phyloP scores from a whole-genome alignment of 2,113 vertebrate species.

The Sterna hirundo region DNA sequence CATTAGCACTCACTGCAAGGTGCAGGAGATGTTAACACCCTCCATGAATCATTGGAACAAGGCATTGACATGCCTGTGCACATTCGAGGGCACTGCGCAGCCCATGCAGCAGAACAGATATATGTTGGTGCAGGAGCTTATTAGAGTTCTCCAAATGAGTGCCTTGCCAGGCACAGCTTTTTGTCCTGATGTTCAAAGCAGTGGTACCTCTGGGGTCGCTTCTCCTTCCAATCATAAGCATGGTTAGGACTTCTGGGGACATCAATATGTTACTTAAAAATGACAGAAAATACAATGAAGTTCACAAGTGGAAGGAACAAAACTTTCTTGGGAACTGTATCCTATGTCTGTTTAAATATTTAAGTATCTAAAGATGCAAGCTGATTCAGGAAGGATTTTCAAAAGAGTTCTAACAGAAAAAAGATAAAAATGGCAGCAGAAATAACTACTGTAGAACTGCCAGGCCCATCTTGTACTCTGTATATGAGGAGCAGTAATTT shows the following conservation, averaged over 20 bases:
- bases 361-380: background rate
- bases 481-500: background rate
- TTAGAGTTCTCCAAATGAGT: background rate
- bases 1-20: background rate
- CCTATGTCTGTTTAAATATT: slow-evolving; percentile 10
- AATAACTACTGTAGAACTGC: background rate
- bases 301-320: background rate
- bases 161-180: background rate
- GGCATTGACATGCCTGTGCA: background rate
- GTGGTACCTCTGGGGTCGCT: background rate
- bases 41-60: background rate
- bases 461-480: background rate
- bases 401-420: background rate
- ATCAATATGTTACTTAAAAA: background rate
- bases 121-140: background rate
- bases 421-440: background rate
- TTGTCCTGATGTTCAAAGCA: background rate
- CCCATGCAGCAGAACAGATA: background rate
- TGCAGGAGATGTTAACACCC: background rate
- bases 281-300: background rate
- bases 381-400: background rate
- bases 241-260: background rate
- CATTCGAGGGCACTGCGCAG: background rate
- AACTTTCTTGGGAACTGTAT: background rate
- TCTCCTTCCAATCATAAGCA: background rate